Evolutionary conservation across 2,113 vertebrate genomes (phyloP), one percentile per base, ranked within the genome.

Genomic region (Syngnathus floridae): DNA sequence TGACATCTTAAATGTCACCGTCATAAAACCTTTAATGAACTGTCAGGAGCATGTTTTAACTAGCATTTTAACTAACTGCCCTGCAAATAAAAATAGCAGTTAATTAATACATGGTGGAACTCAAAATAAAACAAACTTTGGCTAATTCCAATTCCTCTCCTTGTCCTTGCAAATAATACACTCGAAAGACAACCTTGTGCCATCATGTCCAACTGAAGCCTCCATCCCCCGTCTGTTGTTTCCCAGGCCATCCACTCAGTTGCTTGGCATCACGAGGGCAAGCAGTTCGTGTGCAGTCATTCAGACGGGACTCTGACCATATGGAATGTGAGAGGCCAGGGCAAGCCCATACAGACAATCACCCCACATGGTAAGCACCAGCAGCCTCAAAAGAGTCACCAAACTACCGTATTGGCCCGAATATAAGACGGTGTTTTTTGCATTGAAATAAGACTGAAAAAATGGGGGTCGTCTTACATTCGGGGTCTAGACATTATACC

Each of bases 221-320:
- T 12, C 17, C 41, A 10, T 11, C 55, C 35, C 31, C 26, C 2
- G 12, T 59, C 37, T 86, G 63, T 85, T 5, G 37, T 86, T 81
- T 80, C 66, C 64, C 77, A 98, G 96, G 96, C 97, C 73, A 99
- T 99, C 79, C 96, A 98, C 84, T 99, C 96, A 19, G 94, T 97
- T 82, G 95, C 94, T 80, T 99, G 97, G 97, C 97, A 99, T 85
- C 97, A 99, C 65, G 97, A 98, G 90, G 97, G 97, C 85, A 99
- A 99, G 78, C 97, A 98, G 65, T 99, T 98, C 85, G 93, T 97
- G 80, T 99, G 97, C 84, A 99, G 97, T 89, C 97, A 99, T 89
- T 99, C 97, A 64, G 97, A 99, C 76, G 97, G 97, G 70, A 98
- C 95, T 57, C 91, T 99, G 90, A 98, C 95, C 82, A 94, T 95